Conservation (phyloP, 2,888 invertebrate species). For the Mesodorylaimus sp. region DNA sequence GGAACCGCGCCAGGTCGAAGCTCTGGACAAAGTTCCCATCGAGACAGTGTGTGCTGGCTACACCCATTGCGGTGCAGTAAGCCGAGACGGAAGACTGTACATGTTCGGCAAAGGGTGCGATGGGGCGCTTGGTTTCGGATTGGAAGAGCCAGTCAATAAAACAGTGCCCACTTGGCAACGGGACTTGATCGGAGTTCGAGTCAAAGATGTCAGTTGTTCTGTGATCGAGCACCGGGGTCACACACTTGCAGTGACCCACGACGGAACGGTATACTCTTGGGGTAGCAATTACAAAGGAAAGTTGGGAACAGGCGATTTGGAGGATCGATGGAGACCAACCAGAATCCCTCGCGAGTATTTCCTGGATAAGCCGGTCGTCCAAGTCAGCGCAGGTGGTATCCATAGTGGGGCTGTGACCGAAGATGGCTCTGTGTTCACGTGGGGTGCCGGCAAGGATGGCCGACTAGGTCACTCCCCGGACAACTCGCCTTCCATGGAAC, state of each 20-base stretch:
- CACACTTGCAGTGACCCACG: slow-evolving; percentile 40
- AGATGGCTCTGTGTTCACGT: slow-evolving; percentile 41
- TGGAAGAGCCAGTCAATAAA: background rate
- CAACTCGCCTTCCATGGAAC: background rate
- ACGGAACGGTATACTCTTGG: slow-evolving; percentile 42
- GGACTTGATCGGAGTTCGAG: slow-evolving; percentile 5
- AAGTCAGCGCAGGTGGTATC: slow-evolving; percentile 40
- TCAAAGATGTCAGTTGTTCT: slow-evolving; percentile 19
- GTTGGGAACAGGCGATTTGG: slow-evolving; percentile 38
- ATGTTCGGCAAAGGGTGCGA: slow-evolving; percentile 49
- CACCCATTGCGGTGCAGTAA: slow-evolving; percentile 44
- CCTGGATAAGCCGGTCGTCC: background rate
- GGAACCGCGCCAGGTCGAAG: background rate
- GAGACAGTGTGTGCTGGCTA: slow-evolving; percentile 7
- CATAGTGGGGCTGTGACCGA: slow-evolving; percentile 43
- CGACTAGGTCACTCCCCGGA: slow-evolving; percentile 7
- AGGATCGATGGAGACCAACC: slow-evolving; percentile 1
- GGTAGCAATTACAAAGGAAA: slow-evolving; percentile 40
- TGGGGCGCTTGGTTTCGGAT: slow-evolving; percentile 42
- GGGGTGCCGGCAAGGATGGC: slow-evolving; percentile 39
- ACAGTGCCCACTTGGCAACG: slow-evolving; percentile 5
- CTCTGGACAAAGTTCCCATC: background rate
- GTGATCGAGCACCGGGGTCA: slow-evolving; percentile 32
- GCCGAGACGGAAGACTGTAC: slow-evolving; percentile 44
- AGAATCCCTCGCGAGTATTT: slow-evolving; percentile 1